Evolutionary conservation across 1,140 invertebrate genomes (phyloP).

Genomic region (Drosophila leontia): DNA sequence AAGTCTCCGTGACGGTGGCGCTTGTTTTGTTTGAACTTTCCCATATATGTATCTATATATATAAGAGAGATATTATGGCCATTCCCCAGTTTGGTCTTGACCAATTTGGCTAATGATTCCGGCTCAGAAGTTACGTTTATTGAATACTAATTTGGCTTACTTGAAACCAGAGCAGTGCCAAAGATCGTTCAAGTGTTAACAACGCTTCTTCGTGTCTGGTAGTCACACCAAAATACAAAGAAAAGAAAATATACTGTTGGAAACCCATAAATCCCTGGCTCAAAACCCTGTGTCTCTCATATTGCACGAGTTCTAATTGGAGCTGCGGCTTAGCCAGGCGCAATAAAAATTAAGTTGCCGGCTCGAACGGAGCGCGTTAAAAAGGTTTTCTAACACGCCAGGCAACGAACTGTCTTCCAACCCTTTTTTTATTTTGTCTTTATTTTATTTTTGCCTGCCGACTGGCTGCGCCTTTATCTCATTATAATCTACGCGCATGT

Average conservation of each 20-base stretch:
- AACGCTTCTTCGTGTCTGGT: not conserved
- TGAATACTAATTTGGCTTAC: slow-evolving; percentile 43
- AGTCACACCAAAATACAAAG: slow-evolving; percentile 5
- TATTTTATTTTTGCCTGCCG: slow-evolving; percentile 20
- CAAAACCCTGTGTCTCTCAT: slow-evolving; percentile 19
- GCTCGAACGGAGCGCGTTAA: slow-evolving; percentile 38
- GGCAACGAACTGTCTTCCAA: slow-evolving; percentile 48
- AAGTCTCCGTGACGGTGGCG: slow-evolving; percentile 33
- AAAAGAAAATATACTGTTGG: slow-evolving; percentile 14
- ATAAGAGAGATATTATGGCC: slow-evolving; percentile 24
- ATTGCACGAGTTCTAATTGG: slow-evolving; percentile 55
- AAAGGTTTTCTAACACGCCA: slow-evolving; percentile 65
- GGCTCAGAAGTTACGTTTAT: slow-evolving; percentile 37
- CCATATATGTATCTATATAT: slow-evolving; percentile 5
- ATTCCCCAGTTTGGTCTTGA: slow-evolving; percentile 35
- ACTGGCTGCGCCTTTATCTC: slow-evolving; percentile 66
- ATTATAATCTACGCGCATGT: slow-evolving; percentile 81
- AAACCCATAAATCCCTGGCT: slow-evolving; percentile 11
- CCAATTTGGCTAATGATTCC: slow-evolving; percentile 59
- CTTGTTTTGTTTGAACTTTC: slow-evolving; percentile 51
- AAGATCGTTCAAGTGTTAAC: slow-evolving; percentile 30
- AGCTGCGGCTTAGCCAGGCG: slow-evolving; percentile 39
- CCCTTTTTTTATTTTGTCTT: slow-evolving; percentile 36
- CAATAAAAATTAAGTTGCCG: slow-evolving; percentile 60
- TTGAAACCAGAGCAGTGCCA: slow-evolving; percentile 11